Evolutionary conservation across 2,888 invertebrate genomes (phyloP).

Genomic region (Hypena proboscidalis): DNA sequence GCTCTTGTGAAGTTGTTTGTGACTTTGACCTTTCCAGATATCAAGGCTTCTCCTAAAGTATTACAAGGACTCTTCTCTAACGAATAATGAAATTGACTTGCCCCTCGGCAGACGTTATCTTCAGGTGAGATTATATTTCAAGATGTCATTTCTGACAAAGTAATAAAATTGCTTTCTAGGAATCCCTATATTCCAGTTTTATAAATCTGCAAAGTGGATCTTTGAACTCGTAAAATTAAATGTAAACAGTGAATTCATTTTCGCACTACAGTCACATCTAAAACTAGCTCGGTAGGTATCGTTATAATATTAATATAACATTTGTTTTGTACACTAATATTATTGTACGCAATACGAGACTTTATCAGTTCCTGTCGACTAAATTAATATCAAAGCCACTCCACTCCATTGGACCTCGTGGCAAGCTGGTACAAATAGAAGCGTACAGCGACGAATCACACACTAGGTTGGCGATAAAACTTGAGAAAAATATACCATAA

Average conservation of each 20-base stretch:
- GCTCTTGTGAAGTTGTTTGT: too few species aligned
- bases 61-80: background rate
- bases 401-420: conserved; percentile 30
- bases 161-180: conserved; percentile 11
- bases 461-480: too few species aligned
- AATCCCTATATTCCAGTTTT: conserved; percentile 13
- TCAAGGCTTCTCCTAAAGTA: background rate
- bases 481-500: too few species aligned
- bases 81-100: background rate
- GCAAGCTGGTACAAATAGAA: conserved; percentile 24
- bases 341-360: conserved; percentile 28
- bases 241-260: conserved; percentile 21
- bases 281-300: conserved; percentile 18
- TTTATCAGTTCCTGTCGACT: conserved; percentile 39
- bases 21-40: background rate
- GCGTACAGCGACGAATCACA: conserved; percentile 10
- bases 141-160: background rate
- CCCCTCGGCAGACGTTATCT: background rate
- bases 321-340: conserved; percentile 30
- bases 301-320: conserved; percentile 28
- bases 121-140: too few species aligned
- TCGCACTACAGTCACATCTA: conserved; percentile 14
- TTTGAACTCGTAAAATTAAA: conserved; percentile 35
- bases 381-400: conserved; percentile 30
- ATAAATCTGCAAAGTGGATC: conserved; percentile 31